Evolutionary conservation across 2,113 vertebrate species (phyloP).

Genomic region (Tretioscincus oriximinensis): DNA sequence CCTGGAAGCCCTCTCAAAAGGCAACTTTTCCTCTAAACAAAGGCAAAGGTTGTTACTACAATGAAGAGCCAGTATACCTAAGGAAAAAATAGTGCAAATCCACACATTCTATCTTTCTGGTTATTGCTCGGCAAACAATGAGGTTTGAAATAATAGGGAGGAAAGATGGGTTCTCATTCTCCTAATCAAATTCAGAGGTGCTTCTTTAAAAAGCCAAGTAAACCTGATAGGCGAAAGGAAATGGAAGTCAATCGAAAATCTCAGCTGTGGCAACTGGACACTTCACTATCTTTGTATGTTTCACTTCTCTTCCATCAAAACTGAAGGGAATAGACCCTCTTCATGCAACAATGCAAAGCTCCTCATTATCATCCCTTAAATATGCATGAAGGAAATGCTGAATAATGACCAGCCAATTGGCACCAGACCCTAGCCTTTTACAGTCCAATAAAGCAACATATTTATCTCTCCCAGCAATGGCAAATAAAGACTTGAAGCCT

Average conservation of each 20-base stretch:
- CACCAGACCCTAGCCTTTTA: conserved; percentile 94
- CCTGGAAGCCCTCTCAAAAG: no score
- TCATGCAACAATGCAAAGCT: conserved; percentile 98
- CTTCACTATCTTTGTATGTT: conserved; percentile 69
- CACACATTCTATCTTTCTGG: conserved; percentile 48
- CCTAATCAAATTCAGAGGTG: conserved; percentile 47
- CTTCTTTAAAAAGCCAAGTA: conserved; percentile 54
- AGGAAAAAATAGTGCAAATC: conserved; percentile 21
- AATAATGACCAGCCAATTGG: conserved; percentile 87
- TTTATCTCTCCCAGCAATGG: conserved; percentile 87
- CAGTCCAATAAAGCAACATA: conserved; percentile 95
- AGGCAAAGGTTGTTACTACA: background rate
- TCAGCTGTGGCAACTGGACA: conserved; percentile 69
- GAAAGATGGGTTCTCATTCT: conserved; percentile 33
- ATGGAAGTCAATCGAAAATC: conserved; percentile 63
- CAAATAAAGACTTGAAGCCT: conserved; percentile 79
- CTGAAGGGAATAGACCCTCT: conserved; percentile 88
- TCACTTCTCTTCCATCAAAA: conserved; percentile 81
- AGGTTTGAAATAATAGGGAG: conserved; percentile 56
- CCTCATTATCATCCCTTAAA: conserved; percentile 99
- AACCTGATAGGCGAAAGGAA: conserved; percentile 45
- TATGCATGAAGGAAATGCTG: conserved; percentile 97
- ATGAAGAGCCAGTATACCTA: background rate
- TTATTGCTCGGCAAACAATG: conserved; percentile 68
- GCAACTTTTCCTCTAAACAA: background rate